Conservation (phyloP, 53 echinoderm and acorn worm genomes). For the Hippasteria phrygiana region DNA sequence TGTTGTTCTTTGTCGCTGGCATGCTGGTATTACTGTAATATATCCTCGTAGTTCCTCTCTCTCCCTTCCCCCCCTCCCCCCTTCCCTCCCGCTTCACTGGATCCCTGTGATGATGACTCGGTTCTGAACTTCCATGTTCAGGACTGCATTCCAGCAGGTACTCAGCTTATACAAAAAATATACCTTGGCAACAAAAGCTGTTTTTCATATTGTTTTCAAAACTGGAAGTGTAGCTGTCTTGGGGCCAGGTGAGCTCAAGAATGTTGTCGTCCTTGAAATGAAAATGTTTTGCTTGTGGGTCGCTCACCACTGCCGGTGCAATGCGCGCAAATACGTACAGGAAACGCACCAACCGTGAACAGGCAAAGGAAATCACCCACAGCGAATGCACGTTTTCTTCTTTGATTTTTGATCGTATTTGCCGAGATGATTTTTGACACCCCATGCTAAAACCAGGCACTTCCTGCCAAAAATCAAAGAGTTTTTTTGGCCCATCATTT, state of each 20-base stretch:
- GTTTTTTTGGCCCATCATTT: too few species aligned
- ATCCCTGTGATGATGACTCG: background rate
- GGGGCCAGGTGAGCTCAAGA: background rate
- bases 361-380: background rate
- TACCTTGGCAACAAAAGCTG: too few species aligned
- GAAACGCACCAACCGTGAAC: constrained; percentile 20
- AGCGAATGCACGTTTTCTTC: background rate
- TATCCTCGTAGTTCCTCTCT: background rate
- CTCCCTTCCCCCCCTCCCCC: background rate
- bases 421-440: too few species aligned
- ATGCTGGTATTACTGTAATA: constrained; percentile 11
- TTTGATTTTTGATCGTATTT: background rate
- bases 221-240: background rate
- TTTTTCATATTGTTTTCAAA: too few species aligned
- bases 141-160: too few species aligned
- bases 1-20: background rate
- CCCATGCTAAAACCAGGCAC: too few species aligned
- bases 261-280: background rate
- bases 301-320: background rate
- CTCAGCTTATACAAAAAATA: too few species aligned
- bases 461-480: too few species aligned
- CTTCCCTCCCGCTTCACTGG: background rate
- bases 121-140: too few species aligned
- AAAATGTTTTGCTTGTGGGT: background rate
- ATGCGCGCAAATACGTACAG: background rate